Conservation (phyloP, 2,888 invertebrate genomes). For the Taenaris catops region DNA sequence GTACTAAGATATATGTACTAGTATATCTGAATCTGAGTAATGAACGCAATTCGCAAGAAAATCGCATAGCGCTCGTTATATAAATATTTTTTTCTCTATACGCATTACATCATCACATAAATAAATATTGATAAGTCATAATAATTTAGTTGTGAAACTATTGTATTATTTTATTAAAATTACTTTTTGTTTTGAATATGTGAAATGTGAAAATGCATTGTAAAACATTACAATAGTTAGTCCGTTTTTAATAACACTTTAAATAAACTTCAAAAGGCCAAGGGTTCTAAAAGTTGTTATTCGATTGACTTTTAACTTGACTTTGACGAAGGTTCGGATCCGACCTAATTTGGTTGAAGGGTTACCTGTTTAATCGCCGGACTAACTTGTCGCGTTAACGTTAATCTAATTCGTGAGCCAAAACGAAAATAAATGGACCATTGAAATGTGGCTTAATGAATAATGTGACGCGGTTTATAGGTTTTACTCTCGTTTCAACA, state of each 20-base stretch:
- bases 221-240: too few relatives aligned
- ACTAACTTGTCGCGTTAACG: conserved; percentile 24
- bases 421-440: conserved; percentile 19
- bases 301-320: conserved; percentile 27
- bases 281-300: conserved; percentile 17
- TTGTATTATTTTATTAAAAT: too few relatives aligned
- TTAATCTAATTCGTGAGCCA: conserved; percentile 21
- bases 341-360: conserved; percentile 26
- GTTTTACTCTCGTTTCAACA: conserved; percentile 6
- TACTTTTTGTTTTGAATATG: too few relatives aligned
- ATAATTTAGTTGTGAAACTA: too few relatives aligned
- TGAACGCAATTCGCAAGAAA: too few relatives aligned
- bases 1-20: too few relatives aligned
- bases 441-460: conserved; percentile 11
- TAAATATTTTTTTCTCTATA: too few relatives aligned
- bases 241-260: conserved; percentile 5
- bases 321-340: conserved; percentile 26
- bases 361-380: conserved; percentile 24
- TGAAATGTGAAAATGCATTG: too few relatives aligned
- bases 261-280: conserved; percentile 8
- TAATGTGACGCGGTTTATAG: conserved; percentile 12
- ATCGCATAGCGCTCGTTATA: too few relatives aligned
- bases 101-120: too few relatives aligned
- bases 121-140: too few relatives aligned
- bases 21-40: too few relatives aligned